Conservation (phyloP, 2,888 invertebrate species). For the Dichetophora obliterata region DNA sequence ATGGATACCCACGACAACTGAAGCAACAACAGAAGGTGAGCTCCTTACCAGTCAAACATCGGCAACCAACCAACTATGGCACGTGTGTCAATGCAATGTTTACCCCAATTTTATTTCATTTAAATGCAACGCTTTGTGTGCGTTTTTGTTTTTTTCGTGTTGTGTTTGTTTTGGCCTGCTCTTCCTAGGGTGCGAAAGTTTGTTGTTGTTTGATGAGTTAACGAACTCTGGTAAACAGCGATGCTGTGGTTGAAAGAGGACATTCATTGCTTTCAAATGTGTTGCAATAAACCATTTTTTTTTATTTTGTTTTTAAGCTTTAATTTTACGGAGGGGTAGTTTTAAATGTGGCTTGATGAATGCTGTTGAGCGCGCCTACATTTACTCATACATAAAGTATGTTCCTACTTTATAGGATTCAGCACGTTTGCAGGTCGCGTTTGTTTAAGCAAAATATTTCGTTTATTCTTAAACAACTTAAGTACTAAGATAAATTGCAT, state of each 20-base stretch:
- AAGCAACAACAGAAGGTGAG: conserved; percentile 71
- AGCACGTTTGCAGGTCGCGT: neutral
- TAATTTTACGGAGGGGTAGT: conserved; percentile 1
- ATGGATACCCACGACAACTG: conserved; percentile 77
- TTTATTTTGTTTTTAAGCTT: neutral
- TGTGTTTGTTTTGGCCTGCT: conserved; percentile 29
- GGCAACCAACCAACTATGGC: conserved; percentile 3
- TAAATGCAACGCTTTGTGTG: conserved; percentile 44
- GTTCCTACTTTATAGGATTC: neutral
- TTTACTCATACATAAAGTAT: neutral
- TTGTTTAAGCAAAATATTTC: neutral
- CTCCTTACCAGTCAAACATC: conserved; percentile 1
- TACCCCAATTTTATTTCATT: conserved; percentile 62
- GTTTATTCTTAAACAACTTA: neutral
- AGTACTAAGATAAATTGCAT: too few species aligned
- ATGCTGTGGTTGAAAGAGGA: conserved; percentile 40
- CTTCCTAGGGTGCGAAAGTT: conserved; percentile 27
- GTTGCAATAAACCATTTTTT: conserved; percentile 53
- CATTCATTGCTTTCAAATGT: conserved; percentile 50
- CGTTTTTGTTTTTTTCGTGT: conserved; percentile 43
- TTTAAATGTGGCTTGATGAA: neutral
- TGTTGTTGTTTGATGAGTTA: conserved; percentile 54
- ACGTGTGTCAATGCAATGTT: conserved; percentile 52
- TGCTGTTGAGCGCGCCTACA: neutral
- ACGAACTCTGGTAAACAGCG: conserved; percentile 56